These are phyloP conservation scores for Nothocercus julius DNA, from an alignment of 2,113 vertebrate genomes.

Conservation along the genomic window DNA sequence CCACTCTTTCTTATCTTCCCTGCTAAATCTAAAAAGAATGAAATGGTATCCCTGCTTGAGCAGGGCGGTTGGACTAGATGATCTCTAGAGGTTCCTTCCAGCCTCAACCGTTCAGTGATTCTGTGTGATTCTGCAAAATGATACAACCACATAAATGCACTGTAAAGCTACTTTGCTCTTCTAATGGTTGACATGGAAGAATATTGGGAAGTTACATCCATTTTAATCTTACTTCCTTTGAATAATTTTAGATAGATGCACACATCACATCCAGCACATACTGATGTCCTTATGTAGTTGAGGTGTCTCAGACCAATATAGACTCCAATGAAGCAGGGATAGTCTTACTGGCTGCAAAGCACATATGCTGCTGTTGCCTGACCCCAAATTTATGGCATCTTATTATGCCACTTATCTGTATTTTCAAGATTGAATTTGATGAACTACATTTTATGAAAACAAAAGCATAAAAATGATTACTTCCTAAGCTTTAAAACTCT, in stretches of 20 bases:
- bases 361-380: background rate
- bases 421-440: background rate
- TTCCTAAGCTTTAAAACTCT: background rate
- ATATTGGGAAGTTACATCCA: background rate
- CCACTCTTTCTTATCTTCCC: background rate
- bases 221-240: background rate
- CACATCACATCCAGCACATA: background rate
- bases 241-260: background rate
- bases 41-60: background rate
- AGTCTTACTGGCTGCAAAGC: background rate
- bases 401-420: background rate
- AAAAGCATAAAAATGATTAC: background rate
- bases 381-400: background rate
- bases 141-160: background rate
- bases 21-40: background rate
- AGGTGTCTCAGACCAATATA: background rate
- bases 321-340: background rate
- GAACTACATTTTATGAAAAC: background rate
- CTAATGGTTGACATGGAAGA: background rate
- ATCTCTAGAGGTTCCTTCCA: no score
- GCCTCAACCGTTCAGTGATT: no score
- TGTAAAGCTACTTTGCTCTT: background rate
- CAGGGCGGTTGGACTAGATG: no score
- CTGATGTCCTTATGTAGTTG: background rate
- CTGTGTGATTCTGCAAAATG: background rate